phyloP scores from a whole-genome alignment of 2,888 invertebrate genomes.

The Phyllotreta striolata region DNA sequence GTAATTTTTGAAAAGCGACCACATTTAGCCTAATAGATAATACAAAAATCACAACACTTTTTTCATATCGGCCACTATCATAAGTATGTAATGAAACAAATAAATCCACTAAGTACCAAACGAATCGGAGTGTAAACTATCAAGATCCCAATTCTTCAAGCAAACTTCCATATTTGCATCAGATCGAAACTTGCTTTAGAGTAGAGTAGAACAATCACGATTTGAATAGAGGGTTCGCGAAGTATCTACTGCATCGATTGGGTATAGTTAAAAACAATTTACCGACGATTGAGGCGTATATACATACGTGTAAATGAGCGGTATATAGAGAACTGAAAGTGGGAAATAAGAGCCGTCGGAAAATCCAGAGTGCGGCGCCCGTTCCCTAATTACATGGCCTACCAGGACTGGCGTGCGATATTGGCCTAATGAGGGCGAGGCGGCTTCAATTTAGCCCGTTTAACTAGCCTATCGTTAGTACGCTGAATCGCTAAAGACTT shows the following conservation, averaged over 20 bases:
- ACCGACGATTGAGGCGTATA: not conserved
- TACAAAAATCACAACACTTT: conserved; percentile 1
- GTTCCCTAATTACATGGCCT: conserved; percentile 61
- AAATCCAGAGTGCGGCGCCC: conserved; percentile 40
- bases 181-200: too few relatives aligned
- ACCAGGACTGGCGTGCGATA: conserved; percentile 60
- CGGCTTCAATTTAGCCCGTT: conserved; percentile 62
- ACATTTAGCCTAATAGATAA: conserved; percentile 1
- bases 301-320: conserved; percentile 6
- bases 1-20: conserved; percentile 19
- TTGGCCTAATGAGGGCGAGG: conserved; percentile 63
- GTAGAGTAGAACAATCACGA: too few relatives aligned
- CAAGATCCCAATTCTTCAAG: not conserved
- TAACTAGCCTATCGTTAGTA: conserved; percentile 63
- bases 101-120: not conserved
- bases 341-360: conserved; percentile 46
- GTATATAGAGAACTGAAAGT: conserved; percentile 51
- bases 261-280: not conserved
- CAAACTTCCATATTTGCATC: too few relatives aligned
- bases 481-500: conserved; percentile 62
- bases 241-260: too few relatives aligned
- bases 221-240: too few relatives aligned
- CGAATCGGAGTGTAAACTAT: not conserved
- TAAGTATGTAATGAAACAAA: too few relatives aligned
- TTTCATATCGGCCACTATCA: not conserved